Conservation (phyloP, 2,888 invertebrate genomes). For the Aleiodes testaceus region DNA sequence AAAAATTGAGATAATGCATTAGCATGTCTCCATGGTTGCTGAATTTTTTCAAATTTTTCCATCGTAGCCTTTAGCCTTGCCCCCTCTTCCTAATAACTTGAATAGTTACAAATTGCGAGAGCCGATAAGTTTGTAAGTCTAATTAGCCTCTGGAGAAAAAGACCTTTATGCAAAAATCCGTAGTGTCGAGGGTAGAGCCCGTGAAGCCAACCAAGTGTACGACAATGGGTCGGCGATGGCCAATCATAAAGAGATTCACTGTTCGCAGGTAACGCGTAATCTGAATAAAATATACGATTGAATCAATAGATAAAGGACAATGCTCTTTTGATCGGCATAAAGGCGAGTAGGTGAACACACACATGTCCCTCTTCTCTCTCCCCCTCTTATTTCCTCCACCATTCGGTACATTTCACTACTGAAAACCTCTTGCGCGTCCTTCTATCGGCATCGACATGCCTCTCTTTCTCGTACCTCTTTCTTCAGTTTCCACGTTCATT, state of each 20-base stretch:
- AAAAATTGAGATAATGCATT: no score
- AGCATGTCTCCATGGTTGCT: no score
- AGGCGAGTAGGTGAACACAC: conserved; percentile 51
- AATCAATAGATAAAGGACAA: conserved; percentile 73
- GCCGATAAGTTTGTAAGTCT: conserved; percentile 4
- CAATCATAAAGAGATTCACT: conserved; percentile 71
- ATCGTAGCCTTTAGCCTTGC: background rate
- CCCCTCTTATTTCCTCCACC: conserved; percentile 30
- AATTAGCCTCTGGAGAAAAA: background rate
- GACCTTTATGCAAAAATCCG: background rate
- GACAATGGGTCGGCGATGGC: conserved; percentile 65
- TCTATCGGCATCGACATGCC: conserved; percentile 15
- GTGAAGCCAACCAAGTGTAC: conserved; percentile 29
- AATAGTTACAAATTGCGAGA: background rate
- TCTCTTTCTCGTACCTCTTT: conserved; percentile 37
- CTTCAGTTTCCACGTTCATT: conserved; percentile 16
- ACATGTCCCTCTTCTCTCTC: conserved; percentile 39
- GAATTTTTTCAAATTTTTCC: no score
- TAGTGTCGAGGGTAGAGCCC: background rate
- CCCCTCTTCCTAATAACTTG: no score
- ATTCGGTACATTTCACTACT: conserved; percentile 23
- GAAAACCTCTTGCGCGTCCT: conserved; percentile 15
- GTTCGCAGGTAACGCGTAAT: conserved; percentile 65
- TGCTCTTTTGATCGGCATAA: conserved; percentile 69
- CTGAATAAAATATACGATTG: conserved; percentile 73